Conservation (phyloP, 2,888 invertebrate species). For the Amphipoea lucens region DNA sequence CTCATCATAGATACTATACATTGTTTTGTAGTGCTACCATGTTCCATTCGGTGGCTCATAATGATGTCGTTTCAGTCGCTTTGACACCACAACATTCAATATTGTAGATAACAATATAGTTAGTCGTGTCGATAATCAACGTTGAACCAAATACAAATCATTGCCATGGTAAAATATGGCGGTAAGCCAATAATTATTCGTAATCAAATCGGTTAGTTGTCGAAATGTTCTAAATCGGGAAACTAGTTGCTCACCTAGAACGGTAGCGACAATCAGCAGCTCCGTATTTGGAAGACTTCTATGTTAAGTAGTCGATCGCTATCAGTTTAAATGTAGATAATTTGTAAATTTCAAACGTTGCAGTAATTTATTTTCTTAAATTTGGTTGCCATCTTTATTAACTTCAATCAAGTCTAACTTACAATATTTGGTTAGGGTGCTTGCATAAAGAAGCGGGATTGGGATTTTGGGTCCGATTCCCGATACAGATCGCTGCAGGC, state of each 20-base stretch:
- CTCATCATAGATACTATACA: not conserved
- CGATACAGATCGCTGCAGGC: too few relatives aligned
- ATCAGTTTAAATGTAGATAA: not conserved
- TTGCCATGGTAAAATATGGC: slow-evolving; percentile 29
- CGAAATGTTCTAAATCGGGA: slow-evolving; percentile 16
- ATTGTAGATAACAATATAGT: not conserved
- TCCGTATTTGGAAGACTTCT: slow-evolving; percentile 8
- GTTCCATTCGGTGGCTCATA: not conserved
- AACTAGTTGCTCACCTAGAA: slow-evolving; percentile 20
- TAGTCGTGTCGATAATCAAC: slow-evolving; percentile 5
- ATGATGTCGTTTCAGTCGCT: not conserved
- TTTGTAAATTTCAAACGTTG: not conserved
- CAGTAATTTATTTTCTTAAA: not conserved
- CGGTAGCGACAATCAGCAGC: not conserved
- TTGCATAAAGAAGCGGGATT: too few relatives aligned
- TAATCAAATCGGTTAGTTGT: slow-evolving; percentile 35
- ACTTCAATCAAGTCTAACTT: too few relatives aligned
- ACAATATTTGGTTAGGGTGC: too few relatives aligned
- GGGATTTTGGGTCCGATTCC: too few relatives aligned
- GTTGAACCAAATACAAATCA: slow-evolving; percentile 19
- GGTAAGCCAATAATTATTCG: slow-evolving; percentile 26
- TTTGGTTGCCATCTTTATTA: not conserved
- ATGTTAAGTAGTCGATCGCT: not conserved
- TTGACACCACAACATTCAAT: not conserved
- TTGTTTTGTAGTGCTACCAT: not conserved